A percentile compares a stretch with the other conserved stretches of the same genome.
phyloP scores from a whole-genome alignment of 2,888 invertebrate species.

The Cinara cedri region DNA sequence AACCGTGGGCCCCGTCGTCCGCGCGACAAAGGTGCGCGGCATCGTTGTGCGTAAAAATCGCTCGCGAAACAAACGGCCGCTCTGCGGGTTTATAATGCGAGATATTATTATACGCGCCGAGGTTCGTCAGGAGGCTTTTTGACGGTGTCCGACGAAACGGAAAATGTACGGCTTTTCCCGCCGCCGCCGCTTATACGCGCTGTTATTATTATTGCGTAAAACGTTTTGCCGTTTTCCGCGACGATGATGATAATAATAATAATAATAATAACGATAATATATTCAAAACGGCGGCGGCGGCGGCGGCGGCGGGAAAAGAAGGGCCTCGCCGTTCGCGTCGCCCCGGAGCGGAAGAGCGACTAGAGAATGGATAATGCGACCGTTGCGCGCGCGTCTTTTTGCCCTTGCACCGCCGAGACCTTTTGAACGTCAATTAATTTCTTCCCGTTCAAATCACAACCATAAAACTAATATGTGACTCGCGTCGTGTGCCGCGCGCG shows the following conservation, averaged over 20 bases:
- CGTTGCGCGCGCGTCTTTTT: constrained; percentile 41
- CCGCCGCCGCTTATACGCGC: constrained; percentile 9
- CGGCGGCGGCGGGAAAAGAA: not conserved
- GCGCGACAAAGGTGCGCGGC: too few relatives aligned
- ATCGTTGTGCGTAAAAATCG: too few relatives aligned
- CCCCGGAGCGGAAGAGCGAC: constrained; percentile 25
- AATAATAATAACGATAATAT: constrained; percentile 26
- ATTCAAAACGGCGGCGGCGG: too few relatives aligned
- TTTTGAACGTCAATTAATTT: constrained; percentile 61
- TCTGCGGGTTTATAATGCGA: not conserved
- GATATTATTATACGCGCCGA: not conserved
- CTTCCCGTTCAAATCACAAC: constrained; percentile 60
- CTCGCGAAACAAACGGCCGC: too few relatives aligned
- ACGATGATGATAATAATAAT: constrained; percentile 25
- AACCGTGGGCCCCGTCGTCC: too few relatives aligned
- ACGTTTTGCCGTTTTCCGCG: constrained; percentile 38
- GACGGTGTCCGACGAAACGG: constrained; percentile 44
- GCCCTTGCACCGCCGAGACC: constrained; percentile 29
- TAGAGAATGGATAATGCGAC: constrained; percentile 21
- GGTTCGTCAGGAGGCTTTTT: not conserved
- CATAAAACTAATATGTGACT: constrained; percentile 58
- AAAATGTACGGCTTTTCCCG: constrained; percentile 33
- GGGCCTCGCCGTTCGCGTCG: not conserved
- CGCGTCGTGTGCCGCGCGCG: not conserved
- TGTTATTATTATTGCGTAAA: constrained; percentile 41